Percentiles rank a stretch among this genome's conserved stretches.
These are phyloP conservation scores for Antedon bifida DNA, from an alignment of 35 echinoderm and acorn worm genomes.

Conservation along the genomic window DNA sequence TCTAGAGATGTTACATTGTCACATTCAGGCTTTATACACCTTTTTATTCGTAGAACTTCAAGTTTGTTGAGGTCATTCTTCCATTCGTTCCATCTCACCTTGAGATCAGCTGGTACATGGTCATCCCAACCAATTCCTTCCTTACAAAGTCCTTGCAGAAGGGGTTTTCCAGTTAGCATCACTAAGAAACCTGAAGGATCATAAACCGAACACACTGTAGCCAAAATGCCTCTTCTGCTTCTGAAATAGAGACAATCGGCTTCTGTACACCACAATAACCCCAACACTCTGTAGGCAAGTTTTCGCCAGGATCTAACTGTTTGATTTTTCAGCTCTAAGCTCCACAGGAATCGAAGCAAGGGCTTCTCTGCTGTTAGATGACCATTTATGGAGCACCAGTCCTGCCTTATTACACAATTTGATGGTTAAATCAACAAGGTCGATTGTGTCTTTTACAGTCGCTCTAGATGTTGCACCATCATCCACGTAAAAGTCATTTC, in stretches of 20 bases:
- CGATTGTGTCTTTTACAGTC: slow-evolving; percentile 24
- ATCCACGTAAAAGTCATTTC: slow-evolving; percentile 40
- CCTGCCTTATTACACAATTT: slow-evolving; percentile 24
- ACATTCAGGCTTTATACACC: background rate
- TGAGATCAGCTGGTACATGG: slow-evolving; percentile 28
- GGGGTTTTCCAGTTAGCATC: background rate
- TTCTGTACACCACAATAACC: background rate
- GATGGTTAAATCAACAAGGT: slow-evolving; percentile 20
- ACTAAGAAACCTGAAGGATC: background rate
- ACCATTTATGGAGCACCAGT: slow-evolving; percentile 35
- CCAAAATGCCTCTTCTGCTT: background rate
- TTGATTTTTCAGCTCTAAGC: background rate
- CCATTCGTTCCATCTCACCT: slow-evolving; percentile 32
- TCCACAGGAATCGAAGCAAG: slow-evolving; percentile 21
- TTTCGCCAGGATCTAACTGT: slow-evolving; percentile 11
- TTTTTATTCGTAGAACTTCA: slow-evolving; percentile 3
- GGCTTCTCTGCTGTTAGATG: slow-evolving; percentile 32
- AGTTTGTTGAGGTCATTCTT: slow-evolving; percentile 20
- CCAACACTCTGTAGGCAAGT: slow-evolving; percentile 15
- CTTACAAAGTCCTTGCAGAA: slow-evolving; percentile 24
- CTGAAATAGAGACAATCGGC: background rate
- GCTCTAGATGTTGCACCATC: slow-evolving; percentile 32
- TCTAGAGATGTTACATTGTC: background rate
- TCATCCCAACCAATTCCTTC: slow-evolving; percentile 27
- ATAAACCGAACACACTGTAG: background rate